These are phyloP conservation scores for Melopsittacus undulatus DNA, from an alignment of 2,797 vertebrate genomes.

Conservation along the genomic window DNA sequence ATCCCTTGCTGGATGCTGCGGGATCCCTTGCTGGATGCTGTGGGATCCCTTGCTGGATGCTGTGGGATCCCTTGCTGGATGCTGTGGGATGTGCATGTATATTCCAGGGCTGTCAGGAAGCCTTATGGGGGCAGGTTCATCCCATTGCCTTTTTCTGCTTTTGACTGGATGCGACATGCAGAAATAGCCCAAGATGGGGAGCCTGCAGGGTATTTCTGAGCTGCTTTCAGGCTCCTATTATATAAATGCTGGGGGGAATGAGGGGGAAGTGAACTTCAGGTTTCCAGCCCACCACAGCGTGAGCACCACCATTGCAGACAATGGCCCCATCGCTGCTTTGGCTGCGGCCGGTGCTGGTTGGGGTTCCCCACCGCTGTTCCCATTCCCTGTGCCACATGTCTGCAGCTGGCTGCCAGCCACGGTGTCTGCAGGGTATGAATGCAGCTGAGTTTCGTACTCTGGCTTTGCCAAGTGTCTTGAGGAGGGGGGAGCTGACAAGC, in stretches of 20 bases:
- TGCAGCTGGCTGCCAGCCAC: conserved; percentile 10
- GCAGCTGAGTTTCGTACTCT: neutral
- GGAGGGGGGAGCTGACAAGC: neutral
- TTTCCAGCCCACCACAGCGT: neutral
- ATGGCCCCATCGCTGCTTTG: neutral
- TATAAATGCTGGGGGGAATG: neutral
- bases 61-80: neutral
- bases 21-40: too few species aligned
- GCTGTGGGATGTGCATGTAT: neutral
- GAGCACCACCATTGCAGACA: neutral
- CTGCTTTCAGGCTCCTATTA: fast-evolving
- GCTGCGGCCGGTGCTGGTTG: neutral
- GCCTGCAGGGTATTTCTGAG: neutral
- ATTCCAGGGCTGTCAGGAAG: fast-evolving
- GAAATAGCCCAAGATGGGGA: neutral
- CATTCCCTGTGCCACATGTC: neutral
- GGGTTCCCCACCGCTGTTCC: neutral
- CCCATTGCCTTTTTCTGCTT: neutral
- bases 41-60: neutral
- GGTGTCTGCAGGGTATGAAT: neutral
- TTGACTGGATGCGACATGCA: fast-evolving
- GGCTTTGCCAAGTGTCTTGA: neutral
- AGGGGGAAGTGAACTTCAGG: neutral
- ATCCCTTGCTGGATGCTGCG: too few species aligned
- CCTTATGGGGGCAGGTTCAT: fast-evolving